Evolutionary conservation across 2,113 vertebrate genomes (phyloP).

Genomic region (Sceloporus tristichus): DNA sequence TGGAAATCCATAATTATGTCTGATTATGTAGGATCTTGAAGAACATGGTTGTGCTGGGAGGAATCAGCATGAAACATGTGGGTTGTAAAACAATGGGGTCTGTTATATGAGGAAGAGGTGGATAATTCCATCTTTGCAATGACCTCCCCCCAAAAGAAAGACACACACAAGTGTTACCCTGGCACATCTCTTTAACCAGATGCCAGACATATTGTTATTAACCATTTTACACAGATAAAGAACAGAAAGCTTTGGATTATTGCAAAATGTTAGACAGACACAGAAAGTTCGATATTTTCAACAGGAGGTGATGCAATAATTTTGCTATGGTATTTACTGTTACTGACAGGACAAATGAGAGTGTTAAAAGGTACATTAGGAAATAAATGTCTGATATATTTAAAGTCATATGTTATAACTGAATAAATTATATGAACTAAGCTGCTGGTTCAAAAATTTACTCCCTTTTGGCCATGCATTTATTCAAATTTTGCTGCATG

Average conservation of each 20-base stretch:
- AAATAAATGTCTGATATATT: conserved; percentile 34
- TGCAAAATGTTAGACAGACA: background rate
- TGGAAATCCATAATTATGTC: too few species aligned
- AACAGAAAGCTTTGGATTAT: background rate
- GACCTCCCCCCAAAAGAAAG: too few species aligned
- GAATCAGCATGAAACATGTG: too few species aligned
- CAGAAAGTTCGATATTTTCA: background rate
- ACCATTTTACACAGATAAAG: background rate
- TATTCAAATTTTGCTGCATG: background rate
- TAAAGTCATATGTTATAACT: conserved; percentile 49
- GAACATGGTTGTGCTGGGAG: too few species aligned
- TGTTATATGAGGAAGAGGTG: too few species aligned
- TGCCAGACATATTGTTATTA: background rate
- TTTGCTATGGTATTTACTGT: conserved; percentile 4
- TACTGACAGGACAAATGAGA: background rate
- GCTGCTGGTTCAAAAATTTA: conserved; percentile 48
- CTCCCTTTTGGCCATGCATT: conserved; percentile 19
- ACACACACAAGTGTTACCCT: too few species aligned
- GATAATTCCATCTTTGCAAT: too few species aligned
- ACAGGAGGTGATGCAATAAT: background rate
- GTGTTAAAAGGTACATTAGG: conserved; percentile 42
- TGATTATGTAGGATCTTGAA: too few species aligned
- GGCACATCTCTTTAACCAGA: too few species aligned
- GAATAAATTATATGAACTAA: conserved; percentile 57
- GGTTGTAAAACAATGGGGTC: too few species aligned